Evolutionary conservation across 1,140 invertebrate genomes (phyloP), one percentile per base, ranked within the genome.

Genomic region (Nylanderia fulva): DNA sequence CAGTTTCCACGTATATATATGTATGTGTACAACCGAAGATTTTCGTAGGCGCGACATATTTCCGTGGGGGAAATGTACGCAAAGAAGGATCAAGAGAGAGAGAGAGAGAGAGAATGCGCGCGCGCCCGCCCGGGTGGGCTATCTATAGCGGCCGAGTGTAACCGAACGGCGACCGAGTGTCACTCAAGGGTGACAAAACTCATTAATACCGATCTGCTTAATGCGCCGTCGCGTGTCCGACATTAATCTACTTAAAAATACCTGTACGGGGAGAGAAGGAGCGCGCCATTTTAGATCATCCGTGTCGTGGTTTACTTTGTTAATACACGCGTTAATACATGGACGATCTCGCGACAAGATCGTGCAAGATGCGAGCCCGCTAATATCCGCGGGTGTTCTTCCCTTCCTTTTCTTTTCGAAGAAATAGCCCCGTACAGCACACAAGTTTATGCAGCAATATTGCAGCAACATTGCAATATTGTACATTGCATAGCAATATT

Each of bases 181-280:
- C 93, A 94, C 92, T 94, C 93, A 92, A 91, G 92, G 92, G 92
- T 94, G 94, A 94, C 94, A 94, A 94, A 93, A 92, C 93, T 94
- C 94, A 94, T 95, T 95, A 95, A 95, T 94, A 94, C 93, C 91
- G 93, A 95, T 95, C 94, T 94, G 92, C 92, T 93, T 95, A 94
- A 94, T 94, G 94, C 93, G 76, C 91, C 93, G 91, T 94, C 93
- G 91, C 93, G 92, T 94, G 93, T 94, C 92, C 91, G 86, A 91
- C 93, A 94, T 94, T 94, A 94, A 94, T 94, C 94, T 94, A 91
- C 93, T 93, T 93, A 94, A 94, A 94, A 94, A 94, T 94, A 94
- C 89, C 91, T 74, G 88, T 88, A 84, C 75, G 60, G n/a, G n/a
- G 21, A 74, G 71, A 87, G 88, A 48, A 42, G 29, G 21, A 77